These are phyloP conservation scores for Harpalus rubripes DNA, from an alignment of 2,888 invertebrate genomes.

Conservation along the genomic window DNA sequence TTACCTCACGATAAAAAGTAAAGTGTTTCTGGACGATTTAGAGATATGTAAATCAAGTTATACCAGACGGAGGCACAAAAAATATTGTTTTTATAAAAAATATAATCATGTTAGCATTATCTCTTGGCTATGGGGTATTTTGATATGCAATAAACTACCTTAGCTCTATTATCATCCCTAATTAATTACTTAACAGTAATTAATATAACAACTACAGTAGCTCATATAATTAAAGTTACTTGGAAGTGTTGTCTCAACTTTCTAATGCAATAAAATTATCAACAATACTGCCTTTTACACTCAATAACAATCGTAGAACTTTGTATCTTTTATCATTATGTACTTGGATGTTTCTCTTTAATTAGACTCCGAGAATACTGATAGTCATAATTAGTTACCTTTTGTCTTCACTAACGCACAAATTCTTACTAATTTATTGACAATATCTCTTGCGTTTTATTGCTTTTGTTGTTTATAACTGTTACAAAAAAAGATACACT, in stretches of 20 bases:
- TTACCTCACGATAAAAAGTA: no score
- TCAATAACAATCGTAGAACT: neutral
- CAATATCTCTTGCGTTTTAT: no score
- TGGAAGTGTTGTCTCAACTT: neutral
- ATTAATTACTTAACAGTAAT: neutral
- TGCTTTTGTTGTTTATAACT: no score
- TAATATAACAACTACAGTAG: neutral
- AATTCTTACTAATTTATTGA: no score
- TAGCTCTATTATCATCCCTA: neutral
- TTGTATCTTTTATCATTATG: neutral
- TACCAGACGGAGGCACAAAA: no score
- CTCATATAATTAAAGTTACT: constrained; percentile 7
- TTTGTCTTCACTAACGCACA: neutral
- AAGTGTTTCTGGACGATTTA: no score
- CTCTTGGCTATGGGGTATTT: no score
- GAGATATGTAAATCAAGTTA: no score
- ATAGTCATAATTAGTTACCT: neutral
- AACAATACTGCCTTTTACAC: neutral
- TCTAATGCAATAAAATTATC: neutral
- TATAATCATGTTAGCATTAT: no score
- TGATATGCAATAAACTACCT: neutral
- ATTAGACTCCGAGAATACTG: neutral
- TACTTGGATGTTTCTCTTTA: neutral
- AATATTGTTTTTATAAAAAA: no score
- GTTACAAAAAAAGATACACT: no score